Evolutionary conservation across 2,888 invertebrate species (phyloP), one percentile per base, ranked within the genome.

Genomic region (Unio pictorum): DNA sequence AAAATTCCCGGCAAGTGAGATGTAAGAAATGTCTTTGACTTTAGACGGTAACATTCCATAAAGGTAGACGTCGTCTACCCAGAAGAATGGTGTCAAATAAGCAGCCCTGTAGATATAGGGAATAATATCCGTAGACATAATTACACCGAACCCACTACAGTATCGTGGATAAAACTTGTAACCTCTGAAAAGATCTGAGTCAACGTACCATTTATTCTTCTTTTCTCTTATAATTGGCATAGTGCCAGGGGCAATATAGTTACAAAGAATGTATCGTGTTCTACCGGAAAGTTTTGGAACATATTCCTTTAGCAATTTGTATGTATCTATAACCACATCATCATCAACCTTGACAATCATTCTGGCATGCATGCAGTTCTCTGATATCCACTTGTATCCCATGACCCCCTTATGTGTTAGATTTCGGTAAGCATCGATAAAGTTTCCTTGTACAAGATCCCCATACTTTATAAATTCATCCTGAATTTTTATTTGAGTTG

Each of bases 331-430:
- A 28, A 83, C 78, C 4, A 83, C 73, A 66, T 82, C 82, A 69
- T 85, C 85, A 61, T 83, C 82, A 4, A 81, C 77, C 67, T 84
- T 83, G 4, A 84, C 63, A 54, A 77, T 74, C 63, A 74, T 75
- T 54, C 73, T 64, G 23, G 23, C 23, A 23, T 23, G 23, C 23
- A 23, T 23, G 59, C 85, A 84, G 45, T 73, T 64, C 23, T 73
- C 72, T 11, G 79, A 63, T 20, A 83, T 74, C 84, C 84, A 85
- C 54, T 80, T 77, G 57, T 83, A 75, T 8, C 77, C 84, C 75
- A 84, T 72, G 15, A 85, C 77, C 11, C 77, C 81, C 69, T 85
- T 85, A 55, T 77, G 72, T 11, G 83, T 83, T 2, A 83, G 69
- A 68, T 82, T 84, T 61, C 75, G 72, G 63, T 82, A 80, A 11